Conservation (phyloP, 2,888 invertebrate species). For the Acrocera orbiculus region DNA sequence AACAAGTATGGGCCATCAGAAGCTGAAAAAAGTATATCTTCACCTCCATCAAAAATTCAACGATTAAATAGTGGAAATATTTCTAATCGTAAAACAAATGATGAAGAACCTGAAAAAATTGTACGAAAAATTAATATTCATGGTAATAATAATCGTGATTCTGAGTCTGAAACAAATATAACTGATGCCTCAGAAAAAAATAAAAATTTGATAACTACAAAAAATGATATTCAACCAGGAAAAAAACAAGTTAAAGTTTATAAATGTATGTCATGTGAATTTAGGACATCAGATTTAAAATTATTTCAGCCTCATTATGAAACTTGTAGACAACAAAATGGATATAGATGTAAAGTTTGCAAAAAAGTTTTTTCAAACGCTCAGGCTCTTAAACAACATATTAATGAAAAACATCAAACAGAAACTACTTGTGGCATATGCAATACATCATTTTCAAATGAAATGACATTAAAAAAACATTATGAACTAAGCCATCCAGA, state of each 20-base stretch:
- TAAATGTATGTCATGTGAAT: constrained; percentile 31
- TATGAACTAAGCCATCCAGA: constrained; percentile 27
- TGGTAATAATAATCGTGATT: constrained; percentile 8
- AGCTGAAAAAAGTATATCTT: constrained; percentile 17
- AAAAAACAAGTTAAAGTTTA: constrained; percentile 27
- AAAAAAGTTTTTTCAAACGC: constrained; percentile 28
- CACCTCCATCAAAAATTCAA: constrained; percentile 28
- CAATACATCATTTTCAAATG: constrained; percentile 28
- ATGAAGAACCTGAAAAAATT: constrained; percentile 12
- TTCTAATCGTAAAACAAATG: constrained; percentile 13
- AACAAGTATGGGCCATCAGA: constrained; percentile 31
- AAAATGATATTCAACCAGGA: constrained; percentile 15
- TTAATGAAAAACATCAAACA: constrained; percentile 26
- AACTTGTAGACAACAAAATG: constrained; percentile 29
- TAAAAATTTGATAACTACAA: constrained; percentile 18
- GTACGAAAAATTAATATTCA: constrained; percentile 18
- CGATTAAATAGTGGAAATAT: constrained; percentile 23
- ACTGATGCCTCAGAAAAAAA: constrained; percentile 17
- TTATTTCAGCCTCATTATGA: constrained; percentile 30
- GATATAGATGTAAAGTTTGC: constrained; percentile 25
- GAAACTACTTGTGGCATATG: constrained; percentile 23
- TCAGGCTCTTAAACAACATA: constrained; percentile 28
- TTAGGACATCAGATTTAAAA: constrained; percentile 31
- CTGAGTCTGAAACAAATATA: constrained; percentile 3
- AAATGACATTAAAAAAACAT: constrained; percentile 27